Evolutionary conservation across 1,140 invertebrate species (phyloP), one percentile per base, ranked within the genome.

Genomic region (Apis dorsata): DNA sequence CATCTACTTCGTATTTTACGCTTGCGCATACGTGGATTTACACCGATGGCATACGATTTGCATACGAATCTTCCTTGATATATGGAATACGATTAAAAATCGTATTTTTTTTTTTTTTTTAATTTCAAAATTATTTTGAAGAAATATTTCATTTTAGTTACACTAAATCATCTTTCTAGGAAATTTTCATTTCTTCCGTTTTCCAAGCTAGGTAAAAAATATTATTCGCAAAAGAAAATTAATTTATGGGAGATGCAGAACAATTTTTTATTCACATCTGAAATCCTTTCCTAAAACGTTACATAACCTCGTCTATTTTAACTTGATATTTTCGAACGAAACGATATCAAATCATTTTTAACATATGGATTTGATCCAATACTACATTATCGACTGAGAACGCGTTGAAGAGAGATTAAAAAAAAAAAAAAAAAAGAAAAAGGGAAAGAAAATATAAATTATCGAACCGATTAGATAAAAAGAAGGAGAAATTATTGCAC

Each of bases 371-470:
- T 34, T 34, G 2, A 34, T 3, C 34, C 34, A 44, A 44, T 44
- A 44, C 34, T 44, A 44, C 34, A n/a, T 60, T 1, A 11, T 10
- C n/a, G 0, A 21, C 10, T 60, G 12, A 60, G 12, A 60, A 62
- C 60, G 0, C 21, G 21, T 59, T 21, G 57, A 2, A 59, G 3
- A 5, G 59, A 62, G 1, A 63, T 34, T 5, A 63, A 15, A 63
- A n/a, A 2, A 15, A 0, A 5, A 4, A n/a, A 2, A 15, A 0
- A 5, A 4, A 2, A 0, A 5, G 3, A 24, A 1, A 1, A n/a
- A 24, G n/a, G n/a, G 5, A 1, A 62, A 24, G n/a, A n/a, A 24
- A n/a, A 24, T 63, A 63, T 12, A 12, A 28, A 15, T 34, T 55
- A 55, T 12, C 15, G 63, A 65, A 65, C 63, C 63, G 63, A 28